Conservation (phyloP, 2,797 vertebrate genomes). For the Sebastes iracundus region DNA sequence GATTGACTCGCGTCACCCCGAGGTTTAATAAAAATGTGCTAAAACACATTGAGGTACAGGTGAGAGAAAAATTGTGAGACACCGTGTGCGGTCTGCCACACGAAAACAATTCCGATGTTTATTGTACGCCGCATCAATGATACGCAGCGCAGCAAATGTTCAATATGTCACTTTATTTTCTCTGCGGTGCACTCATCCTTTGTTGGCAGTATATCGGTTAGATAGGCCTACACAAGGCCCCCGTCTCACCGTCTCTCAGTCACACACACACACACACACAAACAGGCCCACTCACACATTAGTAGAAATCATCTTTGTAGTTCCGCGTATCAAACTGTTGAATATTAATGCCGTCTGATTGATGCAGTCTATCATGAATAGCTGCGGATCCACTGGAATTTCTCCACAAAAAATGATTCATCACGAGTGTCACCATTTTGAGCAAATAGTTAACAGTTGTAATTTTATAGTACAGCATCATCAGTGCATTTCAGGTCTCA, state of each 20-base stretch:
- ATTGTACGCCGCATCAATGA: constrained; percentile 43
- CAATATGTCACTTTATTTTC: constrained; percentile 71
- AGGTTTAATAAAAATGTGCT: constrained; percentile 76
- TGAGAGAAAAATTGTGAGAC: constrained; percentile 45
- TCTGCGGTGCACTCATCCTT: constrained; percentile 31
- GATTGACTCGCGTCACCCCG: constrained; percentile 67
- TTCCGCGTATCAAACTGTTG: constrained; percentile 52
- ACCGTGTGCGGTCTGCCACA: constrained; percentile 36
- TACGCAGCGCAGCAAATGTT: constrained; percentile 49
- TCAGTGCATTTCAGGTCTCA: neutral
- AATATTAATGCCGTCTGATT: constrained; percentile 70
- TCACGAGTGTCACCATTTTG: constrained; percentile 39
- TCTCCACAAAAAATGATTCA: constrained; percentile 63
- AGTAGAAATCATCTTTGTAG: constrained; percentile 46
- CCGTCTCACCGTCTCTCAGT: constrained; percentile 34
- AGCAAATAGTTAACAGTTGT: constrained; percentile 38
- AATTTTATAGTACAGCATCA: constrained; percentile 29
- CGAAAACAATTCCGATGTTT: constrained; percentile 71
- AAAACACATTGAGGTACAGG: constrained; percentile 75
- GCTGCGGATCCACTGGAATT: constrained; percentile 61
- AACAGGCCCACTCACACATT: constrained; percentile 32
- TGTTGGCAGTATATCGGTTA: constrained; percentile 44
- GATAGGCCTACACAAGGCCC: constrained; percentile 49
- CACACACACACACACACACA: constrained; percentile 19
- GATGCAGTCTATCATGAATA: constrained; percentile 69